Base-by-base conservation (phyloP, 2,888 invertebrate genomes). In the Onchidella celtica region DNA sequence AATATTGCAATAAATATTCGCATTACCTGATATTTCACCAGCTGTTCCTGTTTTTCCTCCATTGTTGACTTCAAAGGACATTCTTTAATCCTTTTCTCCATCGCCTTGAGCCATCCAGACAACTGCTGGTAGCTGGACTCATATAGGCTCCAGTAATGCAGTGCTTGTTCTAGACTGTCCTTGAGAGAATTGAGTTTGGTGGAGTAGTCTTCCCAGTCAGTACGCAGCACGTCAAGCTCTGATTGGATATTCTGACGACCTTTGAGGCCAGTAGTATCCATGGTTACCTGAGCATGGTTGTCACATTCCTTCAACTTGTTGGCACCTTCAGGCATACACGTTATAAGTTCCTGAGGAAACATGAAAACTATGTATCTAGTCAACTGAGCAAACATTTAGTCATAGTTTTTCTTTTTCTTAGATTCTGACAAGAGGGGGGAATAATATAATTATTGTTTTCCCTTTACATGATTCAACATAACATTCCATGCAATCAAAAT, bases 101-200 rank as follows among this genome's bases (percentile, higher is more conserved):
- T 96, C 38, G 95, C 95, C 89, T 97, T 96, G 86, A 98, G 96
- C 98, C 98, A 98, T 87, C 96, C 96, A 17, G 96, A 96, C 47
- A 97, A 95, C 34, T 95, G 95, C 86, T 97, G 97, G 65, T 97
- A 94, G 40, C 96, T 95, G 66, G 95, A 95, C 91, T 98, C 98
- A 93, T 98, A 98, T 83, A 96, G 96, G 86, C 96, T 95, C 98
- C 98, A 98, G 91, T 96, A 96, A 74, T 95, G 95, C 1, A 97
- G 93, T 0, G 96, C 95, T 83, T 95, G 82, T 24, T 84, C 84
- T 40, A 84, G 66, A 29, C 78, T 81, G 24, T 83, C 95, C 90
- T 96, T 95, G 9, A 96, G 95, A 38, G 95, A 94, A 88, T 95
- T 95, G 36, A 93, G 86, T 59, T 95, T 88, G 65, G 85, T 83